Conservation (phyloP, 2,888 invertebrate species). For the Lithophane leautieri region DNA sequence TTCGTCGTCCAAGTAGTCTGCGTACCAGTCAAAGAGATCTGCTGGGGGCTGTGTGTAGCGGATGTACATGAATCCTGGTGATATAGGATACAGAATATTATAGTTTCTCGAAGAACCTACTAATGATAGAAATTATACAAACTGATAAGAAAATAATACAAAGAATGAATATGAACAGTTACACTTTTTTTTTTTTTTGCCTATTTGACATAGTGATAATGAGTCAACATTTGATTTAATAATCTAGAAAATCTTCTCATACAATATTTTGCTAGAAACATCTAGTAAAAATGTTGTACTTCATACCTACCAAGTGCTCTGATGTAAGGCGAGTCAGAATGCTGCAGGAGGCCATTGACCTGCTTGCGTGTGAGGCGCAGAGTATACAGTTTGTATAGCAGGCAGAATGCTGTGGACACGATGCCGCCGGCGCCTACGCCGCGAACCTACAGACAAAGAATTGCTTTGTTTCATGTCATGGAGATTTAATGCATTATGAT, state of each 20-base stretch:
- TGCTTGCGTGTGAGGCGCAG: constrained; percentile 99
- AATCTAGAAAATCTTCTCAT: background rate
- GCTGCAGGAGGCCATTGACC: constrained; percentile 98
- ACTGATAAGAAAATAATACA: background rate
- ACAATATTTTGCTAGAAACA: constrained; percentile 23
- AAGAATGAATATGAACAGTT: background rate
- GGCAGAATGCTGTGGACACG: constrained; percentile 99
- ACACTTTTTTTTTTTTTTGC: no score
- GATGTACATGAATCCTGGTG: constrained; percentile 93
- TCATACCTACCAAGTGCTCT: constrained; percentile 95
- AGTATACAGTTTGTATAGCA: constrained; percentile 99
- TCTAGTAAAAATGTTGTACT: constrained; percentile 42
- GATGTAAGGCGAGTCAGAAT: constrained; percentile 99
- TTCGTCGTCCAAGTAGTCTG: constrained; percentile 98
- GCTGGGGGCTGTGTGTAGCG: constrained; percentile 99
- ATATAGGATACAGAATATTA: background rate
- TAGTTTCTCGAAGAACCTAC: no score
- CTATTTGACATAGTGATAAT: constrained; percentile 1
- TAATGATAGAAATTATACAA: background rate
- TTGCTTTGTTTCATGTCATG: constrained; percentile 34
- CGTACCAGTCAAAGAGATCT: constrained; percentile 99
- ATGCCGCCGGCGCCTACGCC: constrained; percentile 99
- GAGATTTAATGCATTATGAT: background rate
- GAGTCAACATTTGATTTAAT: background rate
- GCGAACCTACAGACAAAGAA: constrained; percentile 92